Conservation (phyloP, 37 sponge, comb jelly and placozoan species). For the Oscarella lobularis region DNA sequence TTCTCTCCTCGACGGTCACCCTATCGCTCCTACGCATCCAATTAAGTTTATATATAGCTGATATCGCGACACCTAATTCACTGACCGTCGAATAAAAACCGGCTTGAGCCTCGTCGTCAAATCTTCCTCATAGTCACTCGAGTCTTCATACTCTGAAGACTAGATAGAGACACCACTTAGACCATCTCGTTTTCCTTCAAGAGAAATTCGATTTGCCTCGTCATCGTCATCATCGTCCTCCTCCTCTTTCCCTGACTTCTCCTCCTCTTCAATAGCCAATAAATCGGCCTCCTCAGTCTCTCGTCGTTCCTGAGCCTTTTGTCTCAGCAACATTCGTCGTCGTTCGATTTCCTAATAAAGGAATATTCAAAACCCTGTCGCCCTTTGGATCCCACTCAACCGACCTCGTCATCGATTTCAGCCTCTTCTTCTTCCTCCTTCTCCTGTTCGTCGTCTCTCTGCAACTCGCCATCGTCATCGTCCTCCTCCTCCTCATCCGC, state of each 20-base stretch:
- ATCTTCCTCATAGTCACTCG: constrained; percentile 89
- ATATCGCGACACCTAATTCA: no score
- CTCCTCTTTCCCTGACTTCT: constrained; percentile 38
- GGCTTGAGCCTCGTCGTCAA: constrained; percentile 86
- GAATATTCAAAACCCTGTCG: not conserved
- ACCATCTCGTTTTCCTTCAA: not conserved
- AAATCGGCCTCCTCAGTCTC: constrained; percentile 24
- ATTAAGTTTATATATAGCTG: no score
- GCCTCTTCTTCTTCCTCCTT: not conserved
- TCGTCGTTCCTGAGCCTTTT: constrained; percentile 20
- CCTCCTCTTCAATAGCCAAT: constrained; percentile 31
- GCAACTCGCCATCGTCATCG: constrained; percentile 15
- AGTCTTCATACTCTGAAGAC: constrained; percentile 90
- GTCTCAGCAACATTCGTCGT: constrained; percentile 16
- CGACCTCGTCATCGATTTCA: constrained; percentile 30
- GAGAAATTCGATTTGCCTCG: constrained; percentile 32
- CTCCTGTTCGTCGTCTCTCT: constrained; percentile 13
- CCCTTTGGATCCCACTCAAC: not conserved
- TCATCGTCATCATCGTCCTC: constrained; percentile 37
- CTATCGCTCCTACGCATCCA: no score
- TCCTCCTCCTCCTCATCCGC: constrained; percentile 17
- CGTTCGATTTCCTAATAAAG: constrained; percentile 20
- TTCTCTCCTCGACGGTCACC: not conserved
- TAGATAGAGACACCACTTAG: no score
- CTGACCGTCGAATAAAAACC: constrained; percentile 86